phyloP scores from a whole-genome alignment of 2,888 invertebrate species.

The Meta bourneti region DNA sequence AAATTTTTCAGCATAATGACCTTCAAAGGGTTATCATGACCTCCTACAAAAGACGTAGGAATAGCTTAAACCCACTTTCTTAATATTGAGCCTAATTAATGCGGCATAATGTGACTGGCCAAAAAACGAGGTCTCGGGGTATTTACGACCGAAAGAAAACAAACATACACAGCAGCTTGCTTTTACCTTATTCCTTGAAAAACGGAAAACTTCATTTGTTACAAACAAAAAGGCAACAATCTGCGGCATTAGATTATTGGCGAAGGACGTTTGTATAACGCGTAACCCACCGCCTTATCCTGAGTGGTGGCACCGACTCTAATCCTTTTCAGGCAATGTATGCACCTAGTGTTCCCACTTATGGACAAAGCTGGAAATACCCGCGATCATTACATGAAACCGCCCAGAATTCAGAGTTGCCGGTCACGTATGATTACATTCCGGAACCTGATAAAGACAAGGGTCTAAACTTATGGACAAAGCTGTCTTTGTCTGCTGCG shows the following conservation, averaged over 20 bases:
- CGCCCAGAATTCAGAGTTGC: conserved; percentile 36
- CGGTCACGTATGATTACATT: conserved; percentile 40
- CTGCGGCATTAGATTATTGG: background rate
- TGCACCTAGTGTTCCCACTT: conserved; percentile 6
- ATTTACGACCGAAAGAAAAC: background rate
- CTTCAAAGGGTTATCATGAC: too few relatives aligned
- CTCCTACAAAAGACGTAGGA: too few relatives aligned
- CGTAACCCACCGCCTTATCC: conserved; percentile 1
- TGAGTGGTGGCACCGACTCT: background rate
- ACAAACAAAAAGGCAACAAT: background rate
- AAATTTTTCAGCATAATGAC: too few relatives aligned
- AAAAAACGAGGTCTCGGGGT: too few relatives aligned
- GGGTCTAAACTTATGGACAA: conserved; percentile 6
- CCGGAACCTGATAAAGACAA: background rate
- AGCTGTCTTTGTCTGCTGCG: conserved; percentile 22
- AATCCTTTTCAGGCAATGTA: background rate
- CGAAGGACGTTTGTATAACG: background rate
- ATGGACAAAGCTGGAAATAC: background rate
- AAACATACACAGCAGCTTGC: too few relatives aligned
- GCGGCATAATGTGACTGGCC: too few relatives aligned
- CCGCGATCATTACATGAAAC: background rate
- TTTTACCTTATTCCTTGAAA: too few relatives aligned
- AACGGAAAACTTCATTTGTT: background rate
- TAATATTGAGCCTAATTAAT: too few relatives aligned
- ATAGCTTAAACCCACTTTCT: too few relatives aligned